A percentile compares a stretch with the other conserved stretches of the same genome.
These are phyloP conservation scores for Paralvinella palmiformis DNA, from an alignment of 1,140 invertebrate species.

Conservation along the genomic window DNA sequence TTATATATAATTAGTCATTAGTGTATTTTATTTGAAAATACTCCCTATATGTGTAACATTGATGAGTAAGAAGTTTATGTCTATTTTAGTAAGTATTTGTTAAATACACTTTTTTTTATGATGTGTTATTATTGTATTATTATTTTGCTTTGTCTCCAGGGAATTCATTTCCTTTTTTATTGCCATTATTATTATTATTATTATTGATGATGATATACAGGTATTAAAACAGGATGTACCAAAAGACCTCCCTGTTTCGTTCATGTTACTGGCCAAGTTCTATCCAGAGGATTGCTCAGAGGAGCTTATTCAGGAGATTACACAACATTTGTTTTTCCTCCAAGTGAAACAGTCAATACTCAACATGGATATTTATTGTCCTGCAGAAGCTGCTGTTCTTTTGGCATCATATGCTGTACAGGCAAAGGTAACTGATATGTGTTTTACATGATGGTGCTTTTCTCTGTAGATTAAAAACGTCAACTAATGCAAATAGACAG, in stretches of 20 bases:
- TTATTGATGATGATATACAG: conserved; percentile 20
- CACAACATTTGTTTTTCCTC: conserved; percentile 90
- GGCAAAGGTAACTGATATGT: conserved; percentile 69
- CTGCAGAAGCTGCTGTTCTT: conserved; percentile 94
- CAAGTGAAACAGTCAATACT: conserved; percentile 98
- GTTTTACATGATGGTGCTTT: too few species aligned
- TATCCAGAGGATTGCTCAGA: conserved; percentile 99
- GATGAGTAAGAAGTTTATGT: background rate
- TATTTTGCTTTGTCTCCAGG: background rate
- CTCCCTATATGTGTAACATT: background rate
- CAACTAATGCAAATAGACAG: too few species aligned
- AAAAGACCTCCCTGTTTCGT: conserved; percentile 93
- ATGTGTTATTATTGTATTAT: background rate
- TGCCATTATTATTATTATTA: background rate
- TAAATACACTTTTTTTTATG: background rate
- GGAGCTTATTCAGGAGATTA: conserved; percentile 98
- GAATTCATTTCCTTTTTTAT: background rate
- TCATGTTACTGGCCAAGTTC: conserved; percentile 98
- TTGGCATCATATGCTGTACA: conserved; percentile 97
- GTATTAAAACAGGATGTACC: conserved; percentile 52
- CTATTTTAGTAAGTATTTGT: background rate
- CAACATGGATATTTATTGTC: conserved; percentile 95
- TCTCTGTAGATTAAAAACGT: too few species aligned
- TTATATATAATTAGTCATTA: background rate
- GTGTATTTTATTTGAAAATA: background rate